A percentile compares a stretch with the other conserved stretches of the same genome.
Conservation (phyloP, 2,888 invertebrate species). For the Microplitis deprimator region DNA sequence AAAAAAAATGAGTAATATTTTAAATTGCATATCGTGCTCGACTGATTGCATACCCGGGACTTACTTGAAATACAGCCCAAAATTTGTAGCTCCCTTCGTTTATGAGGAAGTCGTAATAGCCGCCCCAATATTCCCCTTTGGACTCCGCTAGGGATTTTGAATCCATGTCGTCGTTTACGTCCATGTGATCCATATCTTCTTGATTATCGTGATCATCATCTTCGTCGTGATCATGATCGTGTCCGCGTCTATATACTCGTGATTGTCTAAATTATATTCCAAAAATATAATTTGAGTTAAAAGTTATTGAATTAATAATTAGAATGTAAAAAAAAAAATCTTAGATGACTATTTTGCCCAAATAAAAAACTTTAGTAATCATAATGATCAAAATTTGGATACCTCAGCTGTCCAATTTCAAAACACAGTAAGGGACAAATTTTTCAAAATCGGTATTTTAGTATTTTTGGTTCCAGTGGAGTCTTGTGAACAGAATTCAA, state of each 20-base stretch:
- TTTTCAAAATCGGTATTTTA: no score
- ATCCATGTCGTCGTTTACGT: conserved; percentile 70
- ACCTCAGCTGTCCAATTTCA: no score
- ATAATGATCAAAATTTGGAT: no score
- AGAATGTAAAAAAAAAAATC: no score
- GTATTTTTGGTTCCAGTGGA: no score
- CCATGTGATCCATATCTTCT: conserved; percentile 62
- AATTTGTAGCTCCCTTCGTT: conserved; percentile 92
- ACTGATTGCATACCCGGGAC: conserved; percentile 18
- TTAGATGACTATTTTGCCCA: no score
- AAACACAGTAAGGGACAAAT: no score
- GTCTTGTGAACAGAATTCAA: no score
- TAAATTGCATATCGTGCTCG: conserved; percentile 1
- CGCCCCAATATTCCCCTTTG: conserved; percentile 82
- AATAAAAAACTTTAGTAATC: no score
- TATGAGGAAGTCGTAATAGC: conserved; percentile 89
- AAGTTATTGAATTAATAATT: no score
- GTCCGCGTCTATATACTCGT: conserved; percentile 57
- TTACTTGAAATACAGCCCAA: conserved; percentile 89
- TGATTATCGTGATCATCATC: conserved; percentile 44
- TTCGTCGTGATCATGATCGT: conserved; percentile 71
- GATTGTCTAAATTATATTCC: conserved; percentile 38
- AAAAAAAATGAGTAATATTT: conserved; percentile 5
- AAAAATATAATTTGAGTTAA: no score
- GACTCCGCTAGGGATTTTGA: conserved; percentile 74